A percentile compares a stretch with the other conserved stretches of the same genome.
Conservation (phyloP, 2,797 vertebrate species). For the Acomys russatus region DNA sequence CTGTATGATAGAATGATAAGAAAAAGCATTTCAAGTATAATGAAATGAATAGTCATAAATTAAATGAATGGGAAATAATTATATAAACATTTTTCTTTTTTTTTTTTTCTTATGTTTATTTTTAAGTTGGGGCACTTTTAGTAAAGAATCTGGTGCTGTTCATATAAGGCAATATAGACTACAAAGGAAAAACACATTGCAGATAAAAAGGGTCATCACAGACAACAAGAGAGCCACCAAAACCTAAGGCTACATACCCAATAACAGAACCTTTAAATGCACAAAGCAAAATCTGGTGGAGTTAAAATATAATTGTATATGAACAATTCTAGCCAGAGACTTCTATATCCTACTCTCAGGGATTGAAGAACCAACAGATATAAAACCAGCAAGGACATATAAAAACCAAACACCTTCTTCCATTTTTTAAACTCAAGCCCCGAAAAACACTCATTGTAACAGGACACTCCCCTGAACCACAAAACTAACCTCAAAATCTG, state of each 20-base stretch:
- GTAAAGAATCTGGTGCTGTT: neutral
- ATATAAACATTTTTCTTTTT: neutral
- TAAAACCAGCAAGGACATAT: neutral
- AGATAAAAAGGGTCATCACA: neutral
- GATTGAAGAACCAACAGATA: neutral
- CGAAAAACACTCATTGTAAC: no score
- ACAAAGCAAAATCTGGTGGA: neutral
- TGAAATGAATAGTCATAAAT: neutral
- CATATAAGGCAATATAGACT: neutral
- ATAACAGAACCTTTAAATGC: neutral
- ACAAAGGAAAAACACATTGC: neutral
- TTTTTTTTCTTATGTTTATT: neutral
- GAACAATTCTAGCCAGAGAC: neutral
- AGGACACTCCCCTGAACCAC: neutral
- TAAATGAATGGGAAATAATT: neutral
- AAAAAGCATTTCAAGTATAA: neutral
- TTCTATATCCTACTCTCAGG: neutral
- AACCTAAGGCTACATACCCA: neutral
- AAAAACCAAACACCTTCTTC: neutral
- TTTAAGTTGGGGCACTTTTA: neutral
- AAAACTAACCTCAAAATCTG: neutral
- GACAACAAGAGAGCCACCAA: neutral
- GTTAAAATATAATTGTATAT: neutral
- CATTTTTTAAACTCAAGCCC: neutral
- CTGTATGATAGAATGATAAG: neutral